A percentile compares a stretch with the other conserved stretches of the same genome.
phyloP scores from a whole-genome alignment of 92 coral and sea anemone species.

The Anthopleura xanthogrammica region DNA sequence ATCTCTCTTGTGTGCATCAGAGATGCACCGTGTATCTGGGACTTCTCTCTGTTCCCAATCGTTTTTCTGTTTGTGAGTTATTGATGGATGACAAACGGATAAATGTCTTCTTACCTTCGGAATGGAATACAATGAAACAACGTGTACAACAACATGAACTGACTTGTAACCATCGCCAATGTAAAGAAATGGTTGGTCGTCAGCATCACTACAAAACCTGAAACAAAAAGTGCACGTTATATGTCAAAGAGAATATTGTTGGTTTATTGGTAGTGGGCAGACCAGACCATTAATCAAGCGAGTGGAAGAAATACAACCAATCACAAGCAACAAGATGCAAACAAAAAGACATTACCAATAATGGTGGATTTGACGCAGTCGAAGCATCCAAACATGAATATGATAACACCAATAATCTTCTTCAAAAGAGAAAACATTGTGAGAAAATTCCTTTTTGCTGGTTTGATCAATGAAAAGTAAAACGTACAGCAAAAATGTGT shows the following conservation, averaged over 20 bases:
- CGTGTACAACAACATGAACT: conserved; percentile 3
- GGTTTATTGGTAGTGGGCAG: background rate
- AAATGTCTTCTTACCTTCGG: background rate
- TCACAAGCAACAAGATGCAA: no score
- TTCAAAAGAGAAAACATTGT: background rate
- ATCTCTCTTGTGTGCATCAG: no score
- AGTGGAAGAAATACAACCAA: no score
- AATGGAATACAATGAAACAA: background rate
- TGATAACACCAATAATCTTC: background rate
- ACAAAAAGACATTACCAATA: background rate
- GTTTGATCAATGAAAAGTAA: background rate
- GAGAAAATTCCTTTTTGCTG: background rate
- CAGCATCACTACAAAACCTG: conserved; percentile 1
- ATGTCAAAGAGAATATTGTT: background rate
- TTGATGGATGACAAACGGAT: background rate
- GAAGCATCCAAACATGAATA: background rate
- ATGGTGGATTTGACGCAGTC: background rate
- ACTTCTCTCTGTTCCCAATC: no score
- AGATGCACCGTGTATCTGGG: no score
- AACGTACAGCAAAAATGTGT: no score
- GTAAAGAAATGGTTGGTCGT: background rate
- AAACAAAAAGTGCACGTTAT: background rate
- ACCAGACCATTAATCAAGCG: background rate
- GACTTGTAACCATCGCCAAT: background rate
- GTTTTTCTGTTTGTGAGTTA: no score